Percentiles rank a stretch among this genome's conserved stretches.
phyloP scores from a whole-genome alignment of 2,888 invertebrate species.

The Ophonus ardosiacus region DNA sequence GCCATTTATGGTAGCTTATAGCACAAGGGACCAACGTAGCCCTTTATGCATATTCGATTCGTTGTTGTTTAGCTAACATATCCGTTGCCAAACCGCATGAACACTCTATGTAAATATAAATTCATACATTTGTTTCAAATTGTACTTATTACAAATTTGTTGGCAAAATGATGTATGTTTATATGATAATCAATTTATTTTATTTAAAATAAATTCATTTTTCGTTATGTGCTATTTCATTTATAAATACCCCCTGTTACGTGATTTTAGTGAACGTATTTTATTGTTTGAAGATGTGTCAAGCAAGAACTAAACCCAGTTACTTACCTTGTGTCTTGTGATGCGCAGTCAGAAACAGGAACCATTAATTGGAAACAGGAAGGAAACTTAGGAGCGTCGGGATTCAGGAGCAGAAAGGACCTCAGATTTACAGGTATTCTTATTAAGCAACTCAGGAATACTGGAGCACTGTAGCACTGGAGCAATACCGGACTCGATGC shows the following conservation, averaged over 20 bases:
- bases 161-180: conserved; percentile 45
- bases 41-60: conserved; percentile 47
- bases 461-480: too few relatives aligned
- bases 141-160: conserved; percentile 43
- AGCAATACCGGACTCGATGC: too few relatives aligned
- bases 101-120: conserved; percentile 51
- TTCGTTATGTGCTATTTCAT: conserved; percentile 15
- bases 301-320: too few relatives aligned
- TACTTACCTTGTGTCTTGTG: too few relatives aligned
- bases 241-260: neutral
- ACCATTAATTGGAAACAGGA: too few relatives aligned
- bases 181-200: conserved; percentile 47
- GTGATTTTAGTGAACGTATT: too few relatives aligned
- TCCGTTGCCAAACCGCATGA: conserved; percentile 38
- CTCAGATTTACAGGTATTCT: too few relatives aligned
- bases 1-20: conserved; percentile 64
- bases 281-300: too few relatives aligned
- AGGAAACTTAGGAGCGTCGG: too few relatives aligned
- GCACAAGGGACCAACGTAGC: conserved; percentile 67
- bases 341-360: too few relatives aligned
- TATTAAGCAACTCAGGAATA: too few relatives aligned
- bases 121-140: conserved; percentile 11
- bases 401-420: too few relatives aligned
- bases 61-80: conserved; percentile 42
- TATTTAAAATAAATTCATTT: conserved; percentile 49